Evolutionary conservation across 2,888 invertebrate genomes (phyloP), one percentile per base, ranked within the genome.

Genomic region (Pocota personata): DNA sequence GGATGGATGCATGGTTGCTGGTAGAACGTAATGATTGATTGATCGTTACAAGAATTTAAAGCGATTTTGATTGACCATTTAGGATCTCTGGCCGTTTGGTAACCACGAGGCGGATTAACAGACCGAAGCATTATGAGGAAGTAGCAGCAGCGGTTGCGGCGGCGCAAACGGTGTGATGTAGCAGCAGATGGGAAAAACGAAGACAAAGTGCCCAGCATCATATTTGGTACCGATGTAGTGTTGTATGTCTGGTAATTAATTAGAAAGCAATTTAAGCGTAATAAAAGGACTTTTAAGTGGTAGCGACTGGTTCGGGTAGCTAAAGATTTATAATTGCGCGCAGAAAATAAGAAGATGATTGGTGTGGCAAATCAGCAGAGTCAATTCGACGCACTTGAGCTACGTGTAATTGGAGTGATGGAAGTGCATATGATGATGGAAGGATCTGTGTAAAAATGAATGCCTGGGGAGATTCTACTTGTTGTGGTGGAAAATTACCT

Each of bases 61-160:
- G 77, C 80, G 80, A 86, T 86, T 86, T 86, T 76, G 82, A 86
- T 86, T 86, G 80, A 86, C 86, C 86, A 86, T 86, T 86, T 86
- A 86, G 76, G 80, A 77, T 67, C 57, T 64, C 35, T 14, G 46
- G 46, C 52, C 24, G n/a, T 10, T 37, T 27, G 48, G 35, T 48
- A 66, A 37, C 66, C 43, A 37, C 66, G 43, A 60, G 67, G 67
- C 19, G 82, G 83, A 78, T 83, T 83, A 73, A 79, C 78, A 67
- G 52, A 35, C 46, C 35, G 35, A 62, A 52, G 50, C 19, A 67
- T 58, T 43, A 37, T 75, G 48, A 48, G 32, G 64, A 48, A 37
- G 69, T 43, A 16, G 60, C 37, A n/a, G 24, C 40, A 8, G 10
- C 32, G 35, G 50, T 50, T n/a, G n/a, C n/a, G n/a, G n/a, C n/a